Evolutionary conservation across 2,797 vertebrate genomes (phyloP).

Genomic region (Fundulus diaphanus): DNA sequence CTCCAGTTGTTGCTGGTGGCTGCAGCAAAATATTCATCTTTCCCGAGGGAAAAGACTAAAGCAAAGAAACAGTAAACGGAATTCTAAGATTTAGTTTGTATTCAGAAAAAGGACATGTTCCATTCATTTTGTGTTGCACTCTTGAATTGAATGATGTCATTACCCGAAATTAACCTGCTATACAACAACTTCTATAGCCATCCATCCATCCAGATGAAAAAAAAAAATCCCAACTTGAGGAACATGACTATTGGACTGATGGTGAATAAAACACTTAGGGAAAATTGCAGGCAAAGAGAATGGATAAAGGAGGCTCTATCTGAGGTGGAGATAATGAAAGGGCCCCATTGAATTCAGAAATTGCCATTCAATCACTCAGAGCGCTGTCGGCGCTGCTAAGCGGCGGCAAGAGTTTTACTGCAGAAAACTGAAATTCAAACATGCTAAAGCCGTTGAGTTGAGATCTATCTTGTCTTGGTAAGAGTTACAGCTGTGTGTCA

Average conservation of each 20-base stretch:
- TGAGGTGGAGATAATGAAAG: constrained; percentile 20
- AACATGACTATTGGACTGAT: not conserved
- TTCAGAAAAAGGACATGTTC: no score
- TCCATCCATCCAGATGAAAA: not conserved
- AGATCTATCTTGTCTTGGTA: constrained; percentile 40
- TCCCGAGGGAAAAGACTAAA: not conserved
- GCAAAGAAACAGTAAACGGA: constrained; percentile 17
- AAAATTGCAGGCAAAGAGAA: constrained; percentile 20
- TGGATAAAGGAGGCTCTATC: not conserved
- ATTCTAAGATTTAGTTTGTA: not conserved
- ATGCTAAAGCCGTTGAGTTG: constrained; percentile 42
- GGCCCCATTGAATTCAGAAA: constrained; percentile 44
- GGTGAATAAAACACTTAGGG: constrained; percentile 1
- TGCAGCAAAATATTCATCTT: constrained; percentile 8
- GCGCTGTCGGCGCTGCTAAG: constrained; percentile 8
- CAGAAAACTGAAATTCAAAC: constrained; percentile 50
- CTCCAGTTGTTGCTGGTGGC: constrained; percentile 1
- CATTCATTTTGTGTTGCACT: no score
- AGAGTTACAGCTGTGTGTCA: constrained; percentile 59
- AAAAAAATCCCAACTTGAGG: not conserved
- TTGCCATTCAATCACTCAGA: constrained; percentile 32
- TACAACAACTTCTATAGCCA: no score
- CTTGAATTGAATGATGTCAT: no score
- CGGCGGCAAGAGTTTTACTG: constrained; percentile 11
- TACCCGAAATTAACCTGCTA: not conserved